Base-by-base conservation (phyloP, 2,113 vertebrate genomes). In the Vulpes vulpes region DNA sequence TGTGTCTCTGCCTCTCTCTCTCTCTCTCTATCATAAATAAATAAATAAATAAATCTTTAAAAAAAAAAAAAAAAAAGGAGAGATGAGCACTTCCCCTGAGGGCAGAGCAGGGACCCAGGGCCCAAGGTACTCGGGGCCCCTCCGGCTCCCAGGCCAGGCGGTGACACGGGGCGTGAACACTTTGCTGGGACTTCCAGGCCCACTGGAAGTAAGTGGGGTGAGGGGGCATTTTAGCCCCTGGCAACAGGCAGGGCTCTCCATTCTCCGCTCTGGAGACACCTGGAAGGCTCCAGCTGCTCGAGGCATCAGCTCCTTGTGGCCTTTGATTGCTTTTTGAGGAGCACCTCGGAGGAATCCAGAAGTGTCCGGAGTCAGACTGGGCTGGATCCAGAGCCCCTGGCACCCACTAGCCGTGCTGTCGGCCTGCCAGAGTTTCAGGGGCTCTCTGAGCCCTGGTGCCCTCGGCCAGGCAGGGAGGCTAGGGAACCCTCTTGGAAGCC, bases 81-180 rank as follows among this genome's bases (percentile, higher is more conserved):
- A 7, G 11, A 23, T 94, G 98, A 74, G 91, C 94, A 78, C 38
- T 59, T 69, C 78, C 43, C 43, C 43, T 43, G 43, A 69, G 69
- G 87, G 62, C 83, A 95, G 64, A 11, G 64, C 83, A 64, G 95
- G 95, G 76, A 90, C 16, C 53, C 95, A 23, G 14, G 92, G 67
- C 92, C 89, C 65, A 89, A 96, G n/a, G 96, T 92, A 96, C 60
- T 87, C 25, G 3, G 8, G 62, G 83, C 73, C 94, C 62, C 87
- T 92, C 95, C 87, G 35, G 94, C 96, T 65, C 92, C 90, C 27
- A 83, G 51, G 73, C 79, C 87, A 64, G 85, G 62, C 8, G 0
- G 55, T 87, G 74, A 90, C 87, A 38, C 51, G 51, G n/a, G 35
- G 57, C 64, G 62, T 8, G 65, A 96, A 38, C 20, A 55, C 82